Conservation (phyloP, 2,888 invertebrate species). For the Latrodectus hesperus region DNA sequence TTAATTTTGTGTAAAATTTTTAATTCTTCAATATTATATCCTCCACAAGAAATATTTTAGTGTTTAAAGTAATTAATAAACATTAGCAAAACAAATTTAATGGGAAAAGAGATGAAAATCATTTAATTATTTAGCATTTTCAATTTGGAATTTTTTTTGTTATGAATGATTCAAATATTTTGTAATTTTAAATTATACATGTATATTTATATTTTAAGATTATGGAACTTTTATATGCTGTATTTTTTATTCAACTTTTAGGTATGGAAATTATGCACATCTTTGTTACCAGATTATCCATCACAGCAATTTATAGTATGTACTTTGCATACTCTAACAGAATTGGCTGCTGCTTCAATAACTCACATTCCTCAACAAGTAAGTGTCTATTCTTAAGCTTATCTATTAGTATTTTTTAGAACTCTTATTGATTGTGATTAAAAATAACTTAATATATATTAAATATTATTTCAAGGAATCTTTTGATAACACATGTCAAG, state of each 20-base stretch:
- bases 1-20: too few species aligned
- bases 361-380: slow-evolving; percentile 94
- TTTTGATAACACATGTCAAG: background rate
- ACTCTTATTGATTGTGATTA: too few species aligned
- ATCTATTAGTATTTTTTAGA: background rate
- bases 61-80: too few species aligned
- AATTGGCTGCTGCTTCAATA: slow-evolving; percentile 89
- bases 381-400: background rate
- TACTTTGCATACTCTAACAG: slow-evolving; percentile 89
- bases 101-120: too few species aligned
- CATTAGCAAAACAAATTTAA: too few species aligned
- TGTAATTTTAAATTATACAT: background rate
- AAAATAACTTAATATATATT: too few species aligned
- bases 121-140: background rate
- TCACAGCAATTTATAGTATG: slow-evolving; percentile 86
- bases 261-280: slow-evolving; percentile 84
- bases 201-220: too few species aligned
- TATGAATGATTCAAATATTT: background rate
- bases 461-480: too few species aligned
- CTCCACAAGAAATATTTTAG: too few species aligned
- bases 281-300: slow-evolving; percentile 85
- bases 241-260: slow-evolving; percentile 73
- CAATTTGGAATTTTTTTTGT: background rate
- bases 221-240: too few species aligned
- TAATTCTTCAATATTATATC: too few species aligned